Evolutionary conservation across 2,888 invertebrate species (phyloP).

Genomic region (Tetragonisca angustula): DNA sequence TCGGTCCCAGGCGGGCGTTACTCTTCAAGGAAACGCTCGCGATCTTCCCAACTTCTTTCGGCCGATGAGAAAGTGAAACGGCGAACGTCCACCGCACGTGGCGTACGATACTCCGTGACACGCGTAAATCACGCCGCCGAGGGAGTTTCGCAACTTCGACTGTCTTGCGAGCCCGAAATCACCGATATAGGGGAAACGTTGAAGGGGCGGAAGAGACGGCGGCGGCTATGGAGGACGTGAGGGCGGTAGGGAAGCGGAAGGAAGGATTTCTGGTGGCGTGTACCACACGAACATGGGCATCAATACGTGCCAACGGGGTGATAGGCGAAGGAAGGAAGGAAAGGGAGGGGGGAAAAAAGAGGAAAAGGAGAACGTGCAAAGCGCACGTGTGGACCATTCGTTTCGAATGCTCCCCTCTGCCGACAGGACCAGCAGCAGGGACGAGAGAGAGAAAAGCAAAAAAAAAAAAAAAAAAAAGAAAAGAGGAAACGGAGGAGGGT

Average conservation of each 20-base stretch:
- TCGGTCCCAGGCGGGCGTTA: conserved; percentile 35
- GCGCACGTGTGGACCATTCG: conserved; percentile 80
- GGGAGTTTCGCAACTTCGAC: conserved; percentile 65
- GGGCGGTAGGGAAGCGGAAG: too few relatives aligned
- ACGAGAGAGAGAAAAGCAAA: background rate
- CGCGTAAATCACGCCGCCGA: conserved; percentile 69
- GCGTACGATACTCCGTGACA: conserved; percentile 68
- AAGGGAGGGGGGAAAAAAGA: conserved; percentile 40
- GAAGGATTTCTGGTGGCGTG: background rate
- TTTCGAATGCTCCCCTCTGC: conserved; percentile 64
- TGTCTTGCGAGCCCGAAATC: conserved; percentile 65
- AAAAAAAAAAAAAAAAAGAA: background rate
- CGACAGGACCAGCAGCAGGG: conserved; percentile 33
- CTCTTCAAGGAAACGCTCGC: conserved; percentile 32
- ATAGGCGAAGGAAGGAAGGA: conserved; percentile 23
- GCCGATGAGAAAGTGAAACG: conserved; percentile 63
- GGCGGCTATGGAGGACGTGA: background rate
- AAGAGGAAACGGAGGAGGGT: conserved; percentile 58
- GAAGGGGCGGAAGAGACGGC: background rate
- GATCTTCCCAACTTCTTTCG: conserved; percentile 42
- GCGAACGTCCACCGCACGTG: conserved; percentile 69
- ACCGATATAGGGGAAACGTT: conserved; percentile 53
- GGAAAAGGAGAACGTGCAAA: conserved; percentile 53
- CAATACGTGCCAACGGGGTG: conserved; percentile 10
- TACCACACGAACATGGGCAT: background rate